Percentiles rank a stretch among this genome's conserved stretches.
Conservation (phyloP, 2,888 invertebrate species). For the Zeuzera pyrina region DNA sequence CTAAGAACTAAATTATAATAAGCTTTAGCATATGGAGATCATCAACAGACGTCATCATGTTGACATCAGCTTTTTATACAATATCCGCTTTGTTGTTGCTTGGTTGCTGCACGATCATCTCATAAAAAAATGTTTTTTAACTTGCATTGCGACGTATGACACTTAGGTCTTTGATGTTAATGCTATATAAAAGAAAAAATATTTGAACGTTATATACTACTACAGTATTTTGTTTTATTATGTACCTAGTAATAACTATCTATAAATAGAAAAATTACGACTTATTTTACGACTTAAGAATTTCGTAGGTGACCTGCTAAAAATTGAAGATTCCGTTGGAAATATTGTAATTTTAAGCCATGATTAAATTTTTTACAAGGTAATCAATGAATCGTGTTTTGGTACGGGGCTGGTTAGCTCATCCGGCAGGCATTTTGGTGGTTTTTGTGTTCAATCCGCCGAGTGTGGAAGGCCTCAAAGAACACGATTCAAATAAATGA, state of each 20-base stretch:
- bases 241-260: too few species aligned
- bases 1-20: too few species aligned
- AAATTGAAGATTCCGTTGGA: slow-evolving; percentile 41
- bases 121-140: too few species aligned
- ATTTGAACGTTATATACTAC: too few species aligned
- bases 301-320: slow-evolving; percentile 30
- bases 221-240: too few species aligned
- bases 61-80: slow-evolving; percentile 54
- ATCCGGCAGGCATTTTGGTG: slow-evolving; percentile 65
- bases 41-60: slow-evolving; percentile 48
- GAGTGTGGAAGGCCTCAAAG: slow-evolving; percentile 56
- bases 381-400: slow-evolving; percentile 66
- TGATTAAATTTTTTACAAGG: slow-evolving; percentile 65
- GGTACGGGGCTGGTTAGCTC: slow-evolving; percentile 66
- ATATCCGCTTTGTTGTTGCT: slow-evolving; percentile 42
- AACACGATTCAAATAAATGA: slow-evolving; percentile 63
- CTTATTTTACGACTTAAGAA: slow-evolving; percentile 14
- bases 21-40: too few species aligned
- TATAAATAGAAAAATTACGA: too few species aligned
- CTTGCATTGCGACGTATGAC: too few species aligned
- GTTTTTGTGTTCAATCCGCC: slow-evolving; percentile 58
- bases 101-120: too few species aligned
- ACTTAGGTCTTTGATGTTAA: too few species aligned
- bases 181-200: too few species aligned
- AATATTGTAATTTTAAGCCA: slow-evolving; percentile 52